Evolutionary conservation across 2,113 vertebrate genomes (phyloP).

Genomic region (Galemys pyrenaicus): DNA sequence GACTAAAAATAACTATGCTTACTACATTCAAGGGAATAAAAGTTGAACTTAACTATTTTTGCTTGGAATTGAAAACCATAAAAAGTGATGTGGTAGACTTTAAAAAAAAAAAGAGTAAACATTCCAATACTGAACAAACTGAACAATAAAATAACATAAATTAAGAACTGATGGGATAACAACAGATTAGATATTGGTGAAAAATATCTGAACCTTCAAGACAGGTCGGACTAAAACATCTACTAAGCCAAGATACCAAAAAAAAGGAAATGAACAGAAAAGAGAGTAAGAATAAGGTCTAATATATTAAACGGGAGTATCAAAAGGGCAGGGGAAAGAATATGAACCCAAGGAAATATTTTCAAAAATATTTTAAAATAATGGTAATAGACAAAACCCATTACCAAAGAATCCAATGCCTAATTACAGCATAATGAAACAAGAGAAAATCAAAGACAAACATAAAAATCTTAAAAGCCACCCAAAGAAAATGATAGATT

Average conservation of each 20-base stretch:
- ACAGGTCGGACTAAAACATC: neutral
- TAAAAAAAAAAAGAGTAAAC: slow-evolving; percentile 51
- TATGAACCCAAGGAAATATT: neutral
- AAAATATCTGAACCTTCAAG: neutral
- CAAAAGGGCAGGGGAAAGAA: neutral
- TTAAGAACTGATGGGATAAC: neutral
- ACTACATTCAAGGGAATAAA: neutral
- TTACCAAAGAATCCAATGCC: neutral
- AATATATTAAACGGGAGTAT: neutral
- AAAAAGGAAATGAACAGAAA: neutral
- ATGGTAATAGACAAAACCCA: neutral
- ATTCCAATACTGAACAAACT: slow-evolving; percentile 17
- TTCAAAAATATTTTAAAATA: neutral
- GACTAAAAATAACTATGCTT: slow-evolving; percentile 15
- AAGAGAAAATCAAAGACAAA: slow-evolving; percentile 30
- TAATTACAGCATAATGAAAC: neutral
- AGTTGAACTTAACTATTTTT: neutral
- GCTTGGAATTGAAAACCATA: neutral
- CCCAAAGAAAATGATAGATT: neutral
- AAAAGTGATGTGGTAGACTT: neutral
- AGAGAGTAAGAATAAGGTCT: neutral
- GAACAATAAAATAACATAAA: slow-evolving; percentile 15
- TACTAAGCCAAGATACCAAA: neutral
- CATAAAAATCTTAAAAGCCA: neutral
- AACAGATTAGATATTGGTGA: neutral